Evolutionary conservation across 2,113 vertebrate genomes (phyloP), one percentile per base, ranked within the genome.

Genomic region (Callipepla squamata): DNA sequence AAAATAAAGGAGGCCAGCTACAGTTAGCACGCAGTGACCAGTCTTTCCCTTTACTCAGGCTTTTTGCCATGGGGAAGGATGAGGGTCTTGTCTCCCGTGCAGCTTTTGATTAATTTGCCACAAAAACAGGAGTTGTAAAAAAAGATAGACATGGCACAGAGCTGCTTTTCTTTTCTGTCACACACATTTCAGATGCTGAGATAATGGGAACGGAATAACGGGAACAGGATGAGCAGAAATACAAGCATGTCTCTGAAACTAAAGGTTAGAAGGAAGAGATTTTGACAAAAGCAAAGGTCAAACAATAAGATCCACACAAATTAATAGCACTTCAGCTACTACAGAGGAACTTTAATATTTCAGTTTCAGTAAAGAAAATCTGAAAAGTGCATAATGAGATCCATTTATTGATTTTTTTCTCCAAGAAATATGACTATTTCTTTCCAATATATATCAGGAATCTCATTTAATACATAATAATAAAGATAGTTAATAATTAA

Each of bases 201-300:
- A 53, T 53, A 53, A 53, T 30, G 51, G 51, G 51, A 57, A 32
- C 53, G 18, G 53, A 10, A 42, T 84, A 87, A 95, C 68, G 66
- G 53, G 44, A 91, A 83, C 2, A 75, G 67, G 25, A 62, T 57
- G 85, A 65, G 59, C 44, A 65, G 77, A 94, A 95, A 87, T 51
- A 57, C n/a, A 75, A 79, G 47, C 65, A 61, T 48, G 22, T 77
- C 51, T 20, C 38, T 47, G 45, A 90, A 86, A 77, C 8, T 44
- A 88, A 94, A 86, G 82, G 85, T 91, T 85, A 78, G 53, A 86
- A 93, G n/a, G 81, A 89, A 89, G 80, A 75, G 51, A 42, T 67
- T 90, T 87, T 92, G 42, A 85, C 90, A 91, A 57, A 57, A 81
- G 82, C n/a, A 95, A 93, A 92, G 87, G 90, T 72, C 94, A 80